A percentile compares a stretch with the other conserved stretches of the same genome.
phyloP scores from a whole-genome alignment of 2,113 vertebrate genomes.

The Boleophthalmus pectinirostris region DNA sequence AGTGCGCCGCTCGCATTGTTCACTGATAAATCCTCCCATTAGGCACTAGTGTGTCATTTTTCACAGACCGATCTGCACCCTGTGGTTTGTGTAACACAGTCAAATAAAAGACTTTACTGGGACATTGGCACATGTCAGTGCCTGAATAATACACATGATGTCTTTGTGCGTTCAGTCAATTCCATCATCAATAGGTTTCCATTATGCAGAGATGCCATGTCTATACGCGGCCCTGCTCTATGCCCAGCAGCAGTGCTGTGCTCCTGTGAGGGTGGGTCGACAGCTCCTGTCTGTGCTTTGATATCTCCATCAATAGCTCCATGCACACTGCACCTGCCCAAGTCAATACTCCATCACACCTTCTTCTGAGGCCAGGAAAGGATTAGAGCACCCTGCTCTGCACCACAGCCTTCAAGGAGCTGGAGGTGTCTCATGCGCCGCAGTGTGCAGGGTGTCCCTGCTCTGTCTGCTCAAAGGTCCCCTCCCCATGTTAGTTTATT shows the following conservation, averaged over 20 bases:
- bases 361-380: slow-evolving; percentile 52
- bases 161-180: slow-evolving; percentile 70
- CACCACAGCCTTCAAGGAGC: slow-evolving; percentile 49
- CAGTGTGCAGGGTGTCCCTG: slow-evolving; percentile 19
- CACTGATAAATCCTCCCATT: slow-evolving; percentile 72
- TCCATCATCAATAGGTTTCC: slow-evolving; percentile 76
- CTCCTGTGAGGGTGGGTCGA: slow-evolving; percentile 61
- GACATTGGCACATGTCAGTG: slow-evolving; percentile 65
- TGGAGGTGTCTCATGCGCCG: slow-evolving; percentile 20
- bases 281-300: slow-evolving; percentile 67
- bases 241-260: slow-evolving; percentile 54
- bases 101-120: slow-evolving; percentile 55
- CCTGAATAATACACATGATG: slow-evolving; percentile 74
- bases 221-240: slow-evolving; percentile 67
- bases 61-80: slow-evolving; percentile 41
- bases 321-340: slow-evolving; percentile 56
- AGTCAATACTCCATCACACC: slow-evolving; percentile 58
- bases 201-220: slow-evolving; percentile 72
- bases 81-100: slow-evolving; percentile 55
- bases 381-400: slow-evolving; percentile 54
- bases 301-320: slow-evolving; percentile 74
- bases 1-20: slow-evolving; percentile 72
- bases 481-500: background rate
- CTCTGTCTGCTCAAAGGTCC: background rate
- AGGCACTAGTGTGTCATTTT: slow-evolving; percentile 68